Evolutionary conservation across 2,113 vertebrate genomes (phyloP).

Genomic region (Paralichthys olivaceus): DNA sequence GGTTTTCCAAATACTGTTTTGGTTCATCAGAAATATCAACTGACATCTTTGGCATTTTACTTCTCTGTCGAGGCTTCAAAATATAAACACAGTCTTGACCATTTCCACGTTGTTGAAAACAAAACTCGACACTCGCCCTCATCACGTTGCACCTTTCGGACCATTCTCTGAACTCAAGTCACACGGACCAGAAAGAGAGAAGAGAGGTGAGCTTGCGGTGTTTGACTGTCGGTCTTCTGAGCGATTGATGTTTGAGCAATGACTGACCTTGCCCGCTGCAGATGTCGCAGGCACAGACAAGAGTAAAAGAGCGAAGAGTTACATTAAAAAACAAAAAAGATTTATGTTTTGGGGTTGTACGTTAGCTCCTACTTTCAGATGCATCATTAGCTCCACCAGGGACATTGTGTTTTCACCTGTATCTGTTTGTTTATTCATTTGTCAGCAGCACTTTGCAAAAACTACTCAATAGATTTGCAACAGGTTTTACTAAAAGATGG

Average conservation of each 20-base stretch:
- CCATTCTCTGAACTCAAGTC: not conserved
- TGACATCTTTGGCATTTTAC: not conserved
- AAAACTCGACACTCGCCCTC: slow-evolving; percentile 4
- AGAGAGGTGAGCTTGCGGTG: slow-evolving; percentile 11
- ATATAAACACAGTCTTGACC: too few relatives aligned
- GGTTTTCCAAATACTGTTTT: not conserved
- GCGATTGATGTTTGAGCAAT: slow-evolving; percentile 72
- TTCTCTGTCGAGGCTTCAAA: not conserved
- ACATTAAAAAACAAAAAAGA: slow-evolving; percentile 50
- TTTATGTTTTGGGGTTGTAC: slow-evolving; percentile 54
- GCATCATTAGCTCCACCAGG: slow-evolving; percentile 48
- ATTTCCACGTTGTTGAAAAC: not conserved
- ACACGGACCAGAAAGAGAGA: slow-evolving; percentile 9
- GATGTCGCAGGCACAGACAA: slow-evolving; percentile 27
- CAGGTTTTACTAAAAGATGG: not conserved
- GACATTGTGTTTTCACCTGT: not conserved
- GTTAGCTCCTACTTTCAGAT: slow-evolving; percentile 48
- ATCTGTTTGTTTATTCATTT: not conserved
- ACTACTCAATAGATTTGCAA: not conserved
- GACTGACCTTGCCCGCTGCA: slow-evolving; percentile 51
- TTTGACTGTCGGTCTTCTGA: slow-evolving; percentile 51
- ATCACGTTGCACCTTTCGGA: slow-evolving; percentile 1
- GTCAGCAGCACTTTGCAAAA: too few relatives aligned
- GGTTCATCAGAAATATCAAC: slow-evolving; percentile 2
- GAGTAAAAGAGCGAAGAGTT: slow-evolving; percentile 46